Conservation (phyloP, 1,140 invertebrate species). For the Danaus plexippus region DNA sequence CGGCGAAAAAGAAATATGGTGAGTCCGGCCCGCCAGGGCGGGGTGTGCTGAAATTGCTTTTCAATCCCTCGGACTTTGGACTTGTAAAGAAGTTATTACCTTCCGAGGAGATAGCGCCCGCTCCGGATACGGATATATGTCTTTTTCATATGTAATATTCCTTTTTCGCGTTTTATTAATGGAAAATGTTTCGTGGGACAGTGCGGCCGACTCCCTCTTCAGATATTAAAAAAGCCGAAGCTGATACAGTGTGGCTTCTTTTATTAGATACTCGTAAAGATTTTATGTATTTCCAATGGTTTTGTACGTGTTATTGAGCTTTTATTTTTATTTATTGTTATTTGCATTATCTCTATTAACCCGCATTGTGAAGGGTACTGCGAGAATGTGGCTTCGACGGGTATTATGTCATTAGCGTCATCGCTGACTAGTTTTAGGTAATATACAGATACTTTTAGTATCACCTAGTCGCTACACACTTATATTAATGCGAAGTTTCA, state of each 20-base stretch:
- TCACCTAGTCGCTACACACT: neutral
- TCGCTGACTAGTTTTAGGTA: no score
- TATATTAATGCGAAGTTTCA: constrained; percentile 39
- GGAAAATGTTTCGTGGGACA: constrained; percentile 70
- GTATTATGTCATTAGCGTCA: no score
- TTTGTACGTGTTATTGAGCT: constrained; percentile 15
- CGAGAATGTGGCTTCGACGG: no score
- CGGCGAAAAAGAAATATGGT: constrained; percentile 70
- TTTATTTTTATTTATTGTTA: constrained; percentile 15
- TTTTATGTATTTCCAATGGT: constrained; percentile 34
- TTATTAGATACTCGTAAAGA: constrained; percentile 56
- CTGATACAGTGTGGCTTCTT: constrained; percentile 53
- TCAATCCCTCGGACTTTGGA: constrained; percentile 74
- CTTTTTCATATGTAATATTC: constrained; percentile 72
- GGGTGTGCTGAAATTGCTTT: constrained; percentile 74
- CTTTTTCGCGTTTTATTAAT: constrained; percentile 72
- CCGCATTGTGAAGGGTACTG: no score
- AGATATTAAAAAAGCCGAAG: constrained; percentile 61
- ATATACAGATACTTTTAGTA: no score
- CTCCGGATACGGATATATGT: constrained; percentile 71
- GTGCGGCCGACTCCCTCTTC: constrained; percentile 50
- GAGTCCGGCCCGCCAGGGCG: constrained; percentile 58
- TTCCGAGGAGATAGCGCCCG: constrained; percentile 70
- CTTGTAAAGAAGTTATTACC: constrained; percentile 75
- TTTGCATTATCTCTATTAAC: constrained; percentile 4